A percentile compares a stretch with the other conserved stretches of the same genome.
Conservation (phyloP, 2,797 vertebrate genomes). For the Mormyrus hasselquistii region DNA sequence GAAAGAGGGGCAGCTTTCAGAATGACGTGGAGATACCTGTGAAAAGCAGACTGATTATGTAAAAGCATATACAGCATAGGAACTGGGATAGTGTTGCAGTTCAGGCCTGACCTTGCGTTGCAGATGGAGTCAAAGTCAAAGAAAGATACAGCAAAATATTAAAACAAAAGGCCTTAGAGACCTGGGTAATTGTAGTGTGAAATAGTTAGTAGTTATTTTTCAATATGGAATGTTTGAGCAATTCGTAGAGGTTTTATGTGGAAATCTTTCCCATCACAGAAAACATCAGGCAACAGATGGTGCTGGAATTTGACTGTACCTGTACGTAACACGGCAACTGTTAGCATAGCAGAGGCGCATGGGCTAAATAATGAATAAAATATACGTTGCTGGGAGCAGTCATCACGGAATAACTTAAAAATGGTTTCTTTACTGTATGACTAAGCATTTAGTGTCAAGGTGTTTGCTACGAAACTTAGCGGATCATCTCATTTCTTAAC, state of each 20-base stretch:
- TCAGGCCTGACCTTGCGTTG: not conserved
- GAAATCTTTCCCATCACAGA: not conserved
- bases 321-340: not conserved
- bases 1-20: not conserved
- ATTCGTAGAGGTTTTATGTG: not conserved
- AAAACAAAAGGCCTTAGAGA: not conserved
- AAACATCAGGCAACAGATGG: slow-evolving; percentile 4
- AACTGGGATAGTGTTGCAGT: not conserved
- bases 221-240: not conserved
- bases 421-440: not conserved
- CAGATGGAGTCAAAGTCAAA: not conserved
- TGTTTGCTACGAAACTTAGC: not conserved
- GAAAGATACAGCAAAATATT: not conserved
- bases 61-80: not conserved
- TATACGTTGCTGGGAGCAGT: not conserved
- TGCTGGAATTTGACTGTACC: not conserved
- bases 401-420: not conserved
- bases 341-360: not conserved
- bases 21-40: not conserved
- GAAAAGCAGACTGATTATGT: not conserved
- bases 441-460: slow-evolving; percentile 3
- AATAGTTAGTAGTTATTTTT: not conserved
- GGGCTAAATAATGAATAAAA: not conserved
- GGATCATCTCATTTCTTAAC: not conserved
- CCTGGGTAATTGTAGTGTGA: not conserved